Evolutionary conservation across 2,113 vertebrate species (phyloP).

Genomic region (Pogonocichla stellata): DNA sequence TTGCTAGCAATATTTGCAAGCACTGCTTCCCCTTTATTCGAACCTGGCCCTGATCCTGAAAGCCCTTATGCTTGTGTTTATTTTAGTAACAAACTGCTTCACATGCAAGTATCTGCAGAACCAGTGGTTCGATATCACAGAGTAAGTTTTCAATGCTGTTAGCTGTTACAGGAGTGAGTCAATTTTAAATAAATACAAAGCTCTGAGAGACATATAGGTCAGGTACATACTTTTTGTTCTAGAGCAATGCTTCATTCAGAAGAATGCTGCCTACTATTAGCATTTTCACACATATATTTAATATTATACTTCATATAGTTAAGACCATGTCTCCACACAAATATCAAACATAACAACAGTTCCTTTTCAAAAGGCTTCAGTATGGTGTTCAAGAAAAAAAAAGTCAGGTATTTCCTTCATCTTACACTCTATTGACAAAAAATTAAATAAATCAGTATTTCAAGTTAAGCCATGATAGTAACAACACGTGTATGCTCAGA

Average conservation of each 20-base stretch:
- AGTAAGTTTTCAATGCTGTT: neutral
- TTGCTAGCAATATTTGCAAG: neutral
- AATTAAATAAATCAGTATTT: neutral
- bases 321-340: neutral
- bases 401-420: neutral
- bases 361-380: neutral
- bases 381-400: neutral
- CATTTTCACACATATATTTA: neutral
- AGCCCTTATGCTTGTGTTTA: conserved; percentile 20
- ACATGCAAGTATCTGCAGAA: conserved; percentile 19
- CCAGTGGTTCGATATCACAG: neutral
- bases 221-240: neutral
- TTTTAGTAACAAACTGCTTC: conserved; percentile 46
- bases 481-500: neutral
- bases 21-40: neutral
- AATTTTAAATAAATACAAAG: neutral
- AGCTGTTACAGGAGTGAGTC: neutral
- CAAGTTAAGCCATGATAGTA: neutral
- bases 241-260: neutral
- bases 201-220: neutral
- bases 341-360: neutral
- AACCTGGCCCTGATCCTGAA: conserved; percentile 39
- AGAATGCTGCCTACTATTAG: neutral
- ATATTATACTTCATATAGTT: neutral
- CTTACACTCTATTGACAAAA: neutral